Base-by-base conservation (phyloP, 2,797 vertebrate genomes). In the Poeciliopsis presidionis region DNA sequence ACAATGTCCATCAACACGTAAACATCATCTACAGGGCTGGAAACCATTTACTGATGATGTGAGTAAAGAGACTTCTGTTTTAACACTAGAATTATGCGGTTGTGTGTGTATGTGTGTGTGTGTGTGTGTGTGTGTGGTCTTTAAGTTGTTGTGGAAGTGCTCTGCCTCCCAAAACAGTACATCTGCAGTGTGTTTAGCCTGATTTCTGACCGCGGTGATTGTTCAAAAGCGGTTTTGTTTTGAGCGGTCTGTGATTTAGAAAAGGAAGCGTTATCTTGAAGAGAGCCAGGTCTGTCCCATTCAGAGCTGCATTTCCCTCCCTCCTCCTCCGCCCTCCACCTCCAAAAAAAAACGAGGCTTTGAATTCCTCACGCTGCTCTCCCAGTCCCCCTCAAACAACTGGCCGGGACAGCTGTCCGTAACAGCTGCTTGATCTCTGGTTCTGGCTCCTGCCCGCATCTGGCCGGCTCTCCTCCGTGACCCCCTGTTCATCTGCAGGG, bases 351-450 rank as follows among this genome's bases (percentile, higher is more conserved):
- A 83, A 16, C 72, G 69, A 39, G 36, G 80, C 74, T 87, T 78
- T 76, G 80, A 80, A 85, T 87, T 85, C 84, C 77, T 88, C 79
- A 36, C 81, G 83, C 81, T 71, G 85, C 69, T 84, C 81, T 78
- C 81, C 55, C 30, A 53, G 67, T 65, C 49, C 71, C 49, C 1
- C 43, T 41, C 76, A 86, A 88, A 91, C 90, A 94, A 91, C 83
- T 87, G 78, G 90, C 81, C 89, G 2, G 73, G 88, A 87, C 93
- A 94, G 91, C 92, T 94, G 92, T 80, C 77, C 73, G 43, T 9
- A 91, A 83, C 91, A 93, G 91, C 92, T 94, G 90, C 86, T 84
- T n/a, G 74, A 69, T 81, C 45, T 88, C 90, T 91, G 57, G 80
- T 74, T 82, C 78, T 84, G 86, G 90, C 77, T 49, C 59, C 61